Base-by-base conservation (phyloP, 2,888 invertebrate species). In the Limnephilus auricula region DNA sequence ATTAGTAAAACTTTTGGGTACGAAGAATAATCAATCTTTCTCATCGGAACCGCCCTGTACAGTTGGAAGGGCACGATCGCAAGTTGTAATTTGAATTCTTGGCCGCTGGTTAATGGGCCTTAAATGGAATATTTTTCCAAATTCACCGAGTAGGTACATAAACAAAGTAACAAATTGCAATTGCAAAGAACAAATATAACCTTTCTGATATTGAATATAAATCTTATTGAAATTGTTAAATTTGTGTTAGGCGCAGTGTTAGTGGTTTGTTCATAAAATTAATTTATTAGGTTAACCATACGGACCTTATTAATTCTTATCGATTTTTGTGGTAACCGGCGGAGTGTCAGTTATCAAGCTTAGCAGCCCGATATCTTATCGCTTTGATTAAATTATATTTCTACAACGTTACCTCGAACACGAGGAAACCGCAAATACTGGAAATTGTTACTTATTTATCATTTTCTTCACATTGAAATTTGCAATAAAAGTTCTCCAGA, bases 251-350 rank as follows among this genome's bases (percentile, higher is more conserved):
- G 65, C 65, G 9, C n/a, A 25, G 65, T n/a, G n/a, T n/a, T n/a
- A n/a, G 65, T 65, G n/a, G 65, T 65, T 65, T 65, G 25, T 65
- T 65, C 65, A 65, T 65, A 65, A 65, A 65, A 65, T 65, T 25
- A 25, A 65, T 65, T 65, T 65, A 65, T 65, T 65, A 65, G 25
- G 9, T n/a, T 65, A 65, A 65, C 65, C n/a, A 40, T 40, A 85
- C 65, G 25, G 65, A 65, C 65, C 65, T 65, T 65, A 65, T 31
- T 87, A 30, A 65, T 40, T 79, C 78, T 89, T 89, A 89, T 89
- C 89, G 89, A 89, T 89, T 89, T 79, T 80, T 89, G 79, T 50
- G 89, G 89, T 89, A 40, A 89, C 80, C 79, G 30, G 79, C 45
- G 37, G 18, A 80, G 34, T 89, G 80, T 31, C 79, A 80, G 80